These are phyloP conservation scores for Acrocephalus arundinaceus DNA, from an alignment of 2,113 vertebrate genomes.

Conservation along the genomic window DNA sequence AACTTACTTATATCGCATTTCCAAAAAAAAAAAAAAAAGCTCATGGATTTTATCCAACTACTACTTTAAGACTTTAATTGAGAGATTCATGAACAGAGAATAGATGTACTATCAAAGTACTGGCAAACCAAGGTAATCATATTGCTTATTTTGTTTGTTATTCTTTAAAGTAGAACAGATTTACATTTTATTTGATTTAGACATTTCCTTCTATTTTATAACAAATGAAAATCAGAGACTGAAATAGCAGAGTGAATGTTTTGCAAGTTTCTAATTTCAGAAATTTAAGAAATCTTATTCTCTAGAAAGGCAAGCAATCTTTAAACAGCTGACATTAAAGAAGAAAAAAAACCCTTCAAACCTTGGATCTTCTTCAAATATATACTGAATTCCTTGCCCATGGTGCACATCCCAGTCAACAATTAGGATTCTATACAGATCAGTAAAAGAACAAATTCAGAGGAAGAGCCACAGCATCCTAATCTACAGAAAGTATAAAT, in stretches of 20 bases:
- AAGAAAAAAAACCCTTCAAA: slow-evolving; percentile 15
- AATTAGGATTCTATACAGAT: slow-evolving; percentile 84
- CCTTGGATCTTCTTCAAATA: slow-evolving; percentile 92
- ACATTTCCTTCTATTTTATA: not conserved
- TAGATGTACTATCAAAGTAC: not conserved
- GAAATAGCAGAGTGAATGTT: not conserved
- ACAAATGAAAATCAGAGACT: not conserved
- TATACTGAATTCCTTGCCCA: slow-evolving; percentile 90
- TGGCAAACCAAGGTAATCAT: not conserved
- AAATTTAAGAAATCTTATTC: not conserved
- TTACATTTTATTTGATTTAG: not conserved
- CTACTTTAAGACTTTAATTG: not conserved
- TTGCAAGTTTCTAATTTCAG: not conserved
- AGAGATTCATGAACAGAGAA: not conserved
- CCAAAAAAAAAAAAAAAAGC: not conserved
- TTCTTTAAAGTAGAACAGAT: not conserved
- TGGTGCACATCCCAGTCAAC: slow-evolving; percentile 98
- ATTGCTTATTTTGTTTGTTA: not conserved
- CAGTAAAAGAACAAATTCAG: slow-evolving; percentile 19
- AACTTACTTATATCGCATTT: not conserved
- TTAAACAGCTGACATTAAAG: not conserved
- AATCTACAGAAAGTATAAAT: not conserved
- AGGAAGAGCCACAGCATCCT: not conserved
- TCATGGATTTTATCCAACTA: not conserved
- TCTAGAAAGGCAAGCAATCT: not conserved